Percentiles rank a stretch among this genome's conserved stretches.
phyloP scores from a whole-genome alignment of 1,140 invertebrate species.

The Hyphantria cunea region DNA sequence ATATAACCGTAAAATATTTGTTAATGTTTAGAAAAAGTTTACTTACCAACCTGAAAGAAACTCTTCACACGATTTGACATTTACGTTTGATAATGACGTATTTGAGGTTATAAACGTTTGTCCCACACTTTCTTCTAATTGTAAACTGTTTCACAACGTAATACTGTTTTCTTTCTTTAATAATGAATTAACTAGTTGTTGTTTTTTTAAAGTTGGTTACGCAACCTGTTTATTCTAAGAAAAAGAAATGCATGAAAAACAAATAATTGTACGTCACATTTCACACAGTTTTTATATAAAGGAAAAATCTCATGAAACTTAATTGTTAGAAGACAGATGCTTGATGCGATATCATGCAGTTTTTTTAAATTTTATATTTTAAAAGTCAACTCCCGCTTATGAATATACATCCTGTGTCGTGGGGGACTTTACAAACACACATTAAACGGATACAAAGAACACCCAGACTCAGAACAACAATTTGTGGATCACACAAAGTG shows the following conservation, averaged over 20 bases:
- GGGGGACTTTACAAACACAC: too few relatives aligned
- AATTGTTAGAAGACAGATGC: too few relatives aligned
- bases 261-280: too few relatives aligned
- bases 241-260: background rate
- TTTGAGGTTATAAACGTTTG: slow-evolving; percentile 33
- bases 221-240: background rate
- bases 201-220: background rate
- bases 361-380: too few relatives aligned
- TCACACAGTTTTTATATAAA: too few relatives aligned
- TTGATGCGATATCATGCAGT: too few relatives aligned
- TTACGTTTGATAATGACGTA: slow-evolving; percentile 30
- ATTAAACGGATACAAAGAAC: too few relatives aligned
- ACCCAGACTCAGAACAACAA: too few relatives aligned
- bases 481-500: too few relatives aligned
- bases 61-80: slow-evolving; percentile 34
- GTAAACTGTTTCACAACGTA: slow-evolving; percentile 1
- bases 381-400: too few relatives aligned
- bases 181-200: slow-evolving; percentile 6
- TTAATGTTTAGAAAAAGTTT: slow-evolving; percentile 16
- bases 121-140: slow-evolving; percentile 49
- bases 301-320: too few relatives aligned
- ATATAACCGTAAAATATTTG: background rate
- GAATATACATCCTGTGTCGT: too few relatives aligned
- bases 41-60: slow-evolving; percentile 1
- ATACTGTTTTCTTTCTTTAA: slow-evolving; percentile 8